Evolutionary conservation across 2,797 vertebrate species (phyloP), one percentile per base, ranked within the genome.

Genomic region (Muraenolepis orangiensis): DNA sequence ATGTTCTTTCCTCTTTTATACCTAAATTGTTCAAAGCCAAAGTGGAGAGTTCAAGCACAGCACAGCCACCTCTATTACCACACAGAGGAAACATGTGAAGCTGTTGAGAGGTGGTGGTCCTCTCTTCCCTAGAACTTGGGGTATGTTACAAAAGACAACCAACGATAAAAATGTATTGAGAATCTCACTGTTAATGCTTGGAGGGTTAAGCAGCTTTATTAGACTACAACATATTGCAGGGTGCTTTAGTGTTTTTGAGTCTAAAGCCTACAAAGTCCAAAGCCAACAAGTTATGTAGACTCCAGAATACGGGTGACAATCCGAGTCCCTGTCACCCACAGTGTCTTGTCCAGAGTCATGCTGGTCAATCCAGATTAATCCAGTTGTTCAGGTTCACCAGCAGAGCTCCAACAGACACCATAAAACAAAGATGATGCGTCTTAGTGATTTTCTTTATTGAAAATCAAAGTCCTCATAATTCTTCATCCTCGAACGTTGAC

Each of bases 191-290:
- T 76, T 14, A 26, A n/a, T 36, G 36, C 40, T 77, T 23, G 75
- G 75, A 75, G 76, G 16, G 18, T 51, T 69, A 70, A 12, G 20
- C 1, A 66, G 16, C 74, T 87, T 87, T 81, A 80, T 82, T 76
- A 70, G 13, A 73, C 71, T 51, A 78, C 80, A 82, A 85, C 79
- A 82, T 72, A 72, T 70, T 70, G 77, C 72, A 32, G 31, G 69
- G 61, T 77, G 72, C 76, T 87, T 80, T 70, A n/a, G n/a, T n/a
- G n/a, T n/a, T 76, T 86, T 80, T 73, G 69, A 29, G 28, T 69
- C 75, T 73, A 69, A 81, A 72, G 69, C 72, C 75, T 81, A 71
- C 18, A 36, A 66, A 78, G 77, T 38, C 61, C 23, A 18, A 30
- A 66, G 73, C 40, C 80, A 72, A 77, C 38, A 57, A 79, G 28